Evolutionary conservation across 2,888 invertebrate species (phyloP), one percentile per base, ranked within the genome.

Genomic region (Brenthis daphne): DNA sequence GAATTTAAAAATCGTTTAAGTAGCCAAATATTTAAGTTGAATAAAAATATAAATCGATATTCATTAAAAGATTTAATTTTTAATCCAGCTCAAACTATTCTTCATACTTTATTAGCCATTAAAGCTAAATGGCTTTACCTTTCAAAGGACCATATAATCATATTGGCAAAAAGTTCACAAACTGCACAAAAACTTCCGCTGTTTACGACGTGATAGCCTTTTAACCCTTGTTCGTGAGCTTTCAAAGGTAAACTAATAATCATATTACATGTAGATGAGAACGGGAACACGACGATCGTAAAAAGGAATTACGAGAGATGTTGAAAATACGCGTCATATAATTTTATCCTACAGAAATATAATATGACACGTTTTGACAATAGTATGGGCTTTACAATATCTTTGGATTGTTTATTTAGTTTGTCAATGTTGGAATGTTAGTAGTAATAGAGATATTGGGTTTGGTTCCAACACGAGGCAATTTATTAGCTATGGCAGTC

Each of bases 261-360:
- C 82, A 80, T 78, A 86, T 87, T 87, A 89, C 87, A 86, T 84
- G 85, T 87, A 87, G 85, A 86, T 79, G 83, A 84, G 80, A 81
- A 77, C 80, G 37, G 37, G 37, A 75, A 78, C 83, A 73, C 83
- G 37, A 43, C 11, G 37, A 43, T 43, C 37, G 37, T 43, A 43
- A 75, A 85, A 88, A 85, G 84, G 82, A 79, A 83, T 85, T 80
- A 85, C 84, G 81, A 85, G 85, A 29, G 53, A 50, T 53, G 89
- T 88, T 83, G 86, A 87, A 90, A 88, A 86, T 87, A 80, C 80
- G 79, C 80, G 84, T 85, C 87, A 87, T 86, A 51, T 51, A 61
- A 61, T 14, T 29, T 47, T 61, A 29, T 33, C n/a, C 14, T 61
- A n/a, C 8, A 50, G 11, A 51, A n/a, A 11, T 14, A 33, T 53